Evolutionary conservation across 2,113 vertebrate genomes (phyloP), one percentile per base, ranked within the genome.

Genomic region (Cisticola juncidis): DNA sequence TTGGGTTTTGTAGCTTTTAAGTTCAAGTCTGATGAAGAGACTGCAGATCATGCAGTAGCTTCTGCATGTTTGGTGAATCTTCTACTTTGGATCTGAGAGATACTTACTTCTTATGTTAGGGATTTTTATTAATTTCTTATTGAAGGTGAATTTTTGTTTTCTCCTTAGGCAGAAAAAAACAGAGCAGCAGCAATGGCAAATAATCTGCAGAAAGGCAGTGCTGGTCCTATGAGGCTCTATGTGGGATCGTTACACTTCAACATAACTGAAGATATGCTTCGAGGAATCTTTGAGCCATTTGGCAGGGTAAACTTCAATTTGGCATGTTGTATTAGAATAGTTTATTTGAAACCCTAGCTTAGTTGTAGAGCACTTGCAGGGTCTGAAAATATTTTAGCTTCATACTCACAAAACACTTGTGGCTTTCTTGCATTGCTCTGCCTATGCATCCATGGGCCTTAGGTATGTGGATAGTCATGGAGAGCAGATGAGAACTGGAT

Each of bases 201-300:
- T 97, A 99, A 98, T 90, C 97, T 99, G 44, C 99, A 99, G 96
- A 99, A 99, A 89, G 99, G 98, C 82, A 98, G 97, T 45, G 98
- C 98, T 36, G 99, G 99, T 33, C 99, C 99, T 2, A 99, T 99
- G 99, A 98, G 99, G 71, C 98, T 99, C 28, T 99, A 99, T 89
- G 98, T 99, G 26, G 99, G 99, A 51, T 99, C 99, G 0, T 97
- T 99, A 88, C 99, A 99, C 94, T 99, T 99, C 95, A 99, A 99
- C 94, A 99, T 99, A 97, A 99, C 99, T 4, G 99, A 99, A 96
- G 99, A 99, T 92, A 99, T 99, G 99, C 98, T 99, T 89, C 97
- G 99, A 70, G 99, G 99, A 29, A 99, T 99, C 92, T 99, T 99
- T 93, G 99, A 99, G 81, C 99, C 99, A 0, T 99, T 99, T 96